A percentile compares a stretch with the other conserved stretches of the same genome.
Evolutionary conservation across 2,797 vertebrate genomes (phyloP).

Genomic region (Hirundo rustica): DNA sequence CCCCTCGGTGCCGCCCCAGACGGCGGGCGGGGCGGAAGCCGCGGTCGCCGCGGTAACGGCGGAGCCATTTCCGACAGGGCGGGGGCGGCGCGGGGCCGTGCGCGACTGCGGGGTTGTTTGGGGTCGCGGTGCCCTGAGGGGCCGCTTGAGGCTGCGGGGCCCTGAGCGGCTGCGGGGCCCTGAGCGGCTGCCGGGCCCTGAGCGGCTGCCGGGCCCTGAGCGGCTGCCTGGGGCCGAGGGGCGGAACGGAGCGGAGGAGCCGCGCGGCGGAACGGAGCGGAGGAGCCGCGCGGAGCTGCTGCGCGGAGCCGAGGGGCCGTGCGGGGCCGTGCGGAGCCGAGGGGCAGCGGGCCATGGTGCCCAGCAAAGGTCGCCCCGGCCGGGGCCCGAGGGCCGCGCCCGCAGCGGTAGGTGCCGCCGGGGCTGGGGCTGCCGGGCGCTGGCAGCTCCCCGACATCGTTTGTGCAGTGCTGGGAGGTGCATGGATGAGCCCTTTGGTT

Average conservation of each 20-base stretch:
- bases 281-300: background rate
- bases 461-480: accelerated
- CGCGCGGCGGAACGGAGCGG: background rate
- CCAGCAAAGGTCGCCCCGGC: conserved; percentile 71
- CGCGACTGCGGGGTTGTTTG: accelerated
- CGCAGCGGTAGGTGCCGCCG: background rate
- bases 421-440: background rate
- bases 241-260: background rate
- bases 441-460: accelerated
- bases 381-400: conserved; percentile 51
- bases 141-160: too few relatives aligned
- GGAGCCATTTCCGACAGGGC: conserved; percentile 49
- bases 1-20: background rate
- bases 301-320: background rate
- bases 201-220: background rate
- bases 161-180: background rate
- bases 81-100: background rate
- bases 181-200: background rate
- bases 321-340: background rate
- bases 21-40: conserved; percentile 39
- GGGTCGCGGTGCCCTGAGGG: background rate
- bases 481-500: accelerated
- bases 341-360: conserved; percentile 68
- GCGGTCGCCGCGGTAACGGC: conserved; percentile 63
- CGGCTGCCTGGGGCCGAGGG: background rate